These are phyloP conservation scores for Caenorhabditis uteleia DNA, from an alignment of 2,888 invertebrate species.

Conservation along the genomic window DNA sequence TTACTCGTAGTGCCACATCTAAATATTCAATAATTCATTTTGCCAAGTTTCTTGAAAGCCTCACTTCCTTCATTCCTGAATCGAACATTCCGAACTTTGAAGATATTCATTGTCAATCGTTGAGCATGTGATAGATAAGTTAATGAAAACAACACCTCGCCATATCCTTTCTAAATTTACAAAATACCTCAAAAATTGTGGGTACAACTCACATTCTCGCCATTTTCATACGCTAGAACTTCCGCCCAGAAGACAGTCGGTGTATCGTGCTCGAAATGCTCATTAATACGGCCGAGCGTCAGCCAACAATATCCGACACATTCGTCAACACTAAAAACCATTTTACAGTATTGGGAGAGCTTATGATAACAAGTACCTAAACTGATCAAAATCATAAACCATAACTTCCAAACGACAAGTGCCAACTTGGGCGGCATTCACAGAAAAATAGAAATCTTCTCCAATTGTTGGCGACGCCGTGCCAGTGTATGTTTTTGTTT, in stretches of 20 bases:
- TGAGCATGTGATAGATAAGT: slow-evolving; percentile 75
- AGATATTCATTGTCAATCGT: slow-evolving; percentile 75
- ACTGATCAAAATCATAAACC: slow-evolving; percentile 68
- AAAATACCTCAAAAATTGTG: neutral
- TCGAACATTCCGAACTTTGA: slow-evolving; percentile 74
- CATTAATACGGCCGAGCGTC: slow-evolving; percentile 54
- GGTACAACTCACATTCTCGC: slow-evolving; percentile 10
- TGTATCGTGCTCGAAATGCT: slow-evolving; percentile 50
- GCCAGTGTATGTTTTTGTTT: slow-evolving; percentile 56
- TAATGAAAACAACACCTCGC: slow-evolving; percentile 75
- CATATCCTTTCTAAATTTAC: slow-evolving; percentile 71
- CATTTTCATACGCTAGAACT: slow-evolving; percentile 66
- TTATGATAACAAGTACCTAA: slow-evolving; percentile 24
- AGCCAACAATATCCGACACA: slow-evolving; percentile 69
- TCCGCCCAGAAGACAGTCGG: slow-evolving; percentile 70
- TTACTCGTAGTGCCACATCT: slow-evolving; percentile 63
- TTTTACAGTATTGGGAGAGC: neutral
- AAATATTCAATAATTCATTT: slow-evolving; percentile 11
- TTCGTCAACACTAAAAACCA: slow-evolving; percentile 59
- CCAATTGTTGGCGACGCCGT: slow-evolving; percentile 61
- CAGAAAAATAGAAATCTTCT: slow-evolving; percentile 68
- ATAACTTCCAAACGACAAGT: slow-evolving; percentile 64
- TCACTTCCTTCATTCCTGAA: slow-evolving; percentile 44
- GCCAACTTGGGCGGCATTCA: slow-evolving; percentile 50
- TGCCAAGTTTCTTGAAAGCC: neutral